Conservation (phyloP, 1,140 invertebrate genomes). For the Zaprionus davidi region DNA sequence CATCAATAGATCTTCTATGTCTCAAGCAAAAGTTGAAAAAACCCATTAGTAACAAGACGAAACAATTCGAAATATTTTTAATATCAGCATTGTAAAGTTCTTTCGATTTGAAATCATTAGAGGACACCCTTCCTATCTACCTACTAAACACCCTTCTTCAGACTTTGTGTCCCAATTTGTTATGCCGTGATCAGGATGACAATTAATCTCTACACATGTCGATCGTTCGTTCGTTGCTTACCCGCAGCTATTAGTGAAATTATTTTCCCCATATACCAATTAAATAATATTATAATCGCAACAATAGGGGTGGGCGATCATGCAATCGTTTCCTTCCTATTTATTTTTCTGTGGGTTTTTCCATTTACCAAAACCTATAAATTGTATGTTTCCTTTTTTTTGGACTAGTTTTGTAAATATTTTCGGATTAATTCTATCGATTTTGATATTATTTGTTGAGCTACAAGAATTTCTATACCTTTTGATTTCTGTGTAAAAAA, state of each 20-base stretch:
- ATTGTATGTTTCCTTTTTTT: neutral
- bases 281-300: neutral
- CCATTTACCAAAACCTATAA: neutral
- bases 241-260: neutral
- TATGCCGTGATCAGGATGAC: neutral
- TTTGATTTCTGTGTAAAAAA: neutral
- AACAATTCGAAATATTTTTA: neutral
- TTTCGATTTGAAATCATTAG: neutral
- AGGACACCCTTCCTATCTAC: neutral
- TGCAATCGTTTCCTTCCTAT: neutral
- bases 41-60: neutral
- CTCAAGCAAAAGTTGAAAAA: neutral
- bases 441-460: neutral
- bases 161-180: neutral
- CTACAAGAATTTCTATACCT: neutral
- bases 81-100: no score
- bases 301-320: neutral
- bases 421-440: neutral
- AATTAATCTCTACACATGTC: neutral
- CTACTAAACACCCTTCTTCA: neutral
- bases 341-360: neutral
- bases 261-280: neutral
- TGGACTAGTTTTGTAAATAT: neutral
- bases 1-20: neutral
- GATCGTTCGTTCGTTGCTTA: neutral